Base-by-base conservation (phyloP, 2,797 vertebrate genomes). In the Characodon lateralis region DNA sequence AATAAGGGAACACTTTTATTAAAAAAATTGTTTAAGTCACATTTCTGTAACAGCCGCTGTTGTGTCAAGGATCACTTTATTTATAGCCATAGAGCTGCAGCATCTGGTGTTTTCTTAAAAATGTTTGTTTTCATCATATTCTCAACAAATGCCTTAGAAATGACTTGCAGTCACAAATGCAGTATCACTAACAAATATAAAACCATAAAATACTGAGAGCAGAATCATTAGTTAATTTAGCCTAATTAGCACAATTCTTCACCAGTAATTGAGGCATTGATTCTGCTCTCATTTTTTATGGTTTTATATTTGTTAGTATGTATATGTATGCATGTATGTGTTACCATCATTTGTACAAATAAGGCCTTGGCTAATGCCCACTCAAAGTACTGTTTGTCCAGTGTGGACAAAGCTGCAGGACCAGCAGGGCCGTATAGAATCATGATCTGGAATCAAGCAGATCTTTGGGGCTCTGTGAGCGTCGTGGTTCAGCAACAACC, bases 391-490 rank as follows among this genome's bases (percentile, higher is more conserved):
- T 59, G n/a, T 31, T 74, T 59, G 58, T 63, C 5, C 41, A 18
- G 48, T 51, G 61, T 35, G 3, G 18, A 65, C 12, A 20, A 28
- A 28, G 9, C 51, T 59, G n/a, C 68, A 53, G 61, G 46, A 53
- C 58, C 22, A 0, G 48, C 28, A 7, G 22, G 22, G 18, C 5
- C 31, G 6, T 6, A 41, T 41, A 12, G 48, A 41, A 50, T 76
- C 48, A 48, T 76, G 8, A 71, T 80, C 69, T 31, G 73, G 58
- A 50, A 8, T 71, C 69, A 61, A 63, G 46, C 26, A 35, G n/a
- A 71, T 72, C 51, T 9, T 48, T 72, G 26, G 68, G 55, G 63
- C 24, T 31, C 31, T 66, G 41, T 72, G 43, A 76, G 58, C 56
- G 46, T 53, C 6, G 20, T 65, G 68, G 22, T 31, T 24, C 39